Evolutionary conservation across 2,888 invertebrate genomes (phyloP).

Genomic region (Ferdinandea cuprea): DNA sequence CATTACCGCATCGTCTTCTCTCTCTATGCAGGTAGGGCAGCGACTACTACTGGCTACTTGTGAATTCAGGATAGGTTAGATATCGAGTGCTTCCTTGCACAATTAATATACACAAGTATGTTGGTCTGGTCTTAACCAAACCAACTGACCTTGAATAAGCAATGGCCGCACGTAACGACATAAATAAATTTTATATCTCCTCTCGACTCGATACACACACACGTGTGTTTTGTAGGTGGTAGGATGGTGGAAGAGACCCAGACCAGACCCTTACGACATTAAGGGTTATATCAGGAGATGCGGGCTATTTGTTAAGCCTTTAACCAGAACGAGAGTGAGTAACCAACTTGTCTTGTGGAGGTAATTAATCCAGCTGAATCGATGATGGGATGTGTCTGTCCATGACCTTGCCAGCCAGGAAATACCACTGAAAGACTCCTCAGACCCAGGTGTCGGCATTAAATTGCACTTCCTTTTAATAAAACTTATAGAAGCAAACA

Average conservation of each 20-base stretch:
- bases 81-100: constrained; percentile 10
- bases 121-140: constrained; percentile 28
- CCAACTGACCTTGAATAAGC: constrained; percentile 70
- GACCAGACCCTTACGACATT: constrained; percentile 39
- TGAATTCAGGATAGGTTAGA: constrained; percentile 54
- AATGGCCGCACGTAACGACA: constrained; percentile 60
- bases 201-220: constrained; percentile 18
- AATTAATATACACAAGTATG: constrained; percentile 36
- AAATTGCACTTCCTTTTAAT: no score
- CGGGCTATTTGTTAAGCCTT: constrained; percentile 60
- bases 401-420: no score
- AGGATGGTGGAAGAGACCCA: background rate
- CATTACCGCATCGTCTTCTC: constrained; percentile 27
- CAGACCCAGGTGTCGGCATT: no score
- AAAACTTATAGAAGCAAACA: no score
- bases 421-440: no score
- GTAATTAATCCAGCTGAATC: no score
- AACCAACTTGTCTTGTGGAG: no score
- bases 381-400: no score
- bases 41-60: constrained; percentile 40
- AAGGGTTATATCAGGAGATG: constrained; percentile 39
- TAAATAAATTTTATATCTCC: constrained; percentile 62
- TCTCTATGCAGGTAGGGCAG: constrained; percentile 41
- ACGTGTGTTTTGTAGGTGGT: background rate
- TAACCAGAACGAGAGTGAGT: constrained; percentile 38